Percentiles rank a stretch among this genome's conserved stretches.
phyloP scores from a whole-genome alignment of 2,113 vertebrate species.

The Blennius ocellaris region DNA sequence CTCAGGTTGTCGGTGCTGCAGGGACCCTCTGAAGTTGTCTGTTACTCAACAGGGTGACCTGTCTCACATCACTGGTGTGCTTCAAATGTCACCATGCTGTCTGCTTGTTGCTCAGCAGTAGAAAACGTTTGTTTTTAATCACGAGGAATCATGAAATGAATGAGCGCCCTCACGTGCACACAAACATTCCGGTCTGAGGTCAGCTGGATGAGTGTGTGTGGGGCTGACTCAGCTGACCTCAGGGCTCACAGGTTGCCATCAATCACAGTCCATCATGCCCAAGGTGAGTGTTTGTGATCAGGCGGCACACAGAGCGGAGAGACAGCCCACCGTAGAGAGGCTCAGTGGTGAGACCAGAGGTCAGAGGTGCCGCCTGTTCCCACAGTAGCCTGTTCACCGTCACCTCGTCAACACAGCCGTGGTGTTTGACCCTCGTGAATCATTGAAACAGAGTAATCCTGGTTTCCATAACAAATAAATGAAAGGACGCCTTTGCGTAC shows the following conservation, averaged over 20 bases:
- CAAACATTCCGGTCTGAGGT: conserved; percentile 39
- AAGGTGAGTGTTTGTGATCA: conserved; percentile 76
- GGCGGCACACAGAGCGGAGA: conserved; percentile 44
- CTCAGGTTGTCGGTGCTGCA: too few relatives aligned
- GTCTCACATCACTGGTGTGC: too few relatives aligned
- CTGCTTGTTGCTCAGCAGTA: conserved; percentile 73
- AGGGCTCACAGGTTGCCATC: conserved; percentile 47
- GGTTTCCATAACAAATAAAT: conserved; percentile 28
- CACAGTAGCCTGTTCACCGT: conserved; percentile 78
- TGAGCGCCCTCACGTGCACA: not conserved
- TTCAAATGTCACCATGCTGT: not conserved
- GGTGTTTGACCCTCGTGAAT: conserved; percentile 45
- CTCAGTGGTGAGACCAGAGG: conserved; percentile 50
- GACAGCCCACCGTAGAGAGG: conserved; percentile 44
- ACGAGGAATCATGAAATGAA: not conserved
- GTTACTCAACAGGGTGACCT: too few relatives aligned
- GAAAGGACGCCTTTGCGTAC: conserved; percentile 21
- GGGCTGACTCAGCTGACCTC: conserved; percentile 57
- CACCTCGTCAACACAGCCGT: conserved; percentile 59
- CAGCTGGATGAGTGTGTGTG: conserved; percentile 11
- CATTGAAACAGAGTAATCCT: conserved; percentile 15
- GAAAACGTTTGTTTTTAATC: conserved; percentile 17
- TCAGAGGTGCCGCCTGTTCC: conserved; percentile 73
- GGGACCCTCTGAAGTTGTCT: too few relatives aligned
- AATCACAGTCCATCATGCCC: conserved; percentile 67